Base-by-base conservation (phyloP, 2,797 vertebrate genomes). In the Emys orbicularis region DNA sequence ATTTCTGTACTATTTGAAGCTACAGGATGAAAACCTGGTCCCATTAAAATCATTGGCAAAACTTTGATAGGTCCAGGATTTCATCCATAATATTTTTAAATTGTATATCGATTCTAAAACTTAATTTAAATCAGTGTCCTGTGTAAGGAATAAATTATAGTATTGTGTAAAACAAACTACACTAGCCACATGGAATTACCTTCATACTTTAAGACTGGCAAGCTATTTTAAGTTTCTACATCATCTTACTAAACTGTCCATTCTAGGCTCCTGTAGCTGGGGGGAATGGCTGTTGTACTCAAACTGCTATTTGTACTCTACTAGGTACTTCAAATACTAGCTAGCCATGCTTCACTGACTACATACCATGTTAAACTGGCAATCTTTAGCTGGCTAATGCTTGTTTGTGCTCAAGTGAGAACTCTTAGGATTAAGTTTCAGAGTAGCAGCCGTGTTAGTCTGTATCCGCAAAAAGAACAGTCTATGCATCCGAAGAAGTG, bases 61-160 rank as follows among this genome's bases (percentile, higher is more conserved):
- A 92, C 59, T 6, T 29, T 0, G 0, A 19, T 65, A n/a, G 34
- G 8, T 8, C 16, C n/a, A 37, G n/a, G 61, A 68, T 68, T 68
- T 68, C 61, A 68, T 68, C n/a, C n/a, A 21, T 18, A 61, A 61
- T 53, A 10, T n/a, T 81, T 86, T 31, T 2, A 87, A 83, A 80
- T 61, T 61, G 25, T 65, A 41, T 5, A 59, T 1, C 53, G 37
- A 19, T 23, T 93, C 79, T 83, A 89, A 89, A 79, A 53, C 47
- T 56, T 52, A 44, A 88, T 80, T 56, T 47, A 37, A 85, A 88
- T 80, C 3, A 83, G 0, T 34, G 5, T 37, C 61, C n/a, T 11
- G 8, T 84, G 81, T 56, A 79, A 87, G 18, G 8, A 94, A 83
- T 5, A 89, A 81, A 59, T 2, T 44, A 3, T 72, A 89, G 34